Evolutionary conservation across 2,797 vertebrate genomes (phyloP).

Genomic region (Siniperca undulata): DNA sequence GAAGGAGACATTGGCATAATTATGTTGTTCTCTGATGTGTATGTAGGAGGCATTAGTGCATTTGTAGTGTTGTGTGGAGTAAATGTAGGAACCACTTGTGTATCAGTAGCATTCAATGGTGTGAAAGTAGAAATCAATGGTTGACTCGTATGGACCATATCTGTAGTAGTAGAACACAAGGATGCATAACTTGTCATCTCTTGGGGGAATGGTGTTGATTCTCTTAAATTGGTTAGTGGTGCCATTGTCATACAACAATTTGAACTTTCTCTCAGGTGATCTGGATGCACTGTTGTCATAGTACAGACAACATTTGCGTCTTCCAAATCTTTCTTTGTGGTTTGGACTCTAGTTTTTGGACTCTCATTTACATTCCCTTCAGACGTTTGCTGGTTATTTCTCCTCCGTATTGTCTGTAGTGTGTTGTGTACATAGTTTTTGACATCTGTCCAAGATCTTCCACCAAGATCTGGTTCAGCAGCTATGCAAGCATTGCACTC

Average conservation of each 20-base stretch:
- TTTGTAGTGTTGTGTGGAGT: constrained; percentile 75
- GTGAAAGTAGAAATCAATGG: constrained; percentile 73
- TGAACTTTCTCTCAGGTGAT: constrained; percentile 65
- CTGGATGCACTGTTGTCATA: constrained; percentile 67
- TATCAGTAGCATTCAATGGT: constrained; percentile 76
- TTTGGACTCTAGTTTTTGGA: constrained; percentile 54
- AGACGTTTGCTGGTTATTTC: constrained; percentile 66
- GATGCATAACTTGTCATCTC: constrained; percentile 69
- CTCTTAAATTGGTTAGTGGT: constrained; percentile 42
- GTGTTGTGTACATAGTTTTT: constrained; percentile 85
- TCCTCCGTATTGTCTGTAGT: constrained; percentile 77
- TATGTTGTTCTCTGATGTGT: constrained; percentile 68
- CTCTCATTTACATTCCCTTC: constrained; percentile 46
- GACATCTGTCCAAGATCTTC: constrained; percentile 82
- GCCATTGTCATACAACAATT: constrained; percentile 63
- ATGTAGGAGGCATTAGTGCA: constrained; percentile 68
- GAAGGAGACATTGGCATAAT: constrained; percentile 67
- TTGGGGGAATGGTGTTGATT: constrained; percentile 56
- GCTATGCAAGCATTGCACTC: constrained; percentile 83
- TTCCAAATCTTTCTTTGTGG: constrained; percentile 54
- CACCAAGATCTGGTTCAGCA: constrained; percentile 78
- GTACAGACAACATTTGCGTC: constrained; percentile 48
- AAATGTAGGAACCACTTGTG: constrained; percentile 80
- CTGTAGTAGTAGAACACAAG: constrained; percentile 64
- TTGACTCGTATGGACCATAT: constrained; percentile 63